Evolutionary conservation across 2,888 invertebrate genomes (phyloP).

Genomic region (Catocala nupta): DNA sequence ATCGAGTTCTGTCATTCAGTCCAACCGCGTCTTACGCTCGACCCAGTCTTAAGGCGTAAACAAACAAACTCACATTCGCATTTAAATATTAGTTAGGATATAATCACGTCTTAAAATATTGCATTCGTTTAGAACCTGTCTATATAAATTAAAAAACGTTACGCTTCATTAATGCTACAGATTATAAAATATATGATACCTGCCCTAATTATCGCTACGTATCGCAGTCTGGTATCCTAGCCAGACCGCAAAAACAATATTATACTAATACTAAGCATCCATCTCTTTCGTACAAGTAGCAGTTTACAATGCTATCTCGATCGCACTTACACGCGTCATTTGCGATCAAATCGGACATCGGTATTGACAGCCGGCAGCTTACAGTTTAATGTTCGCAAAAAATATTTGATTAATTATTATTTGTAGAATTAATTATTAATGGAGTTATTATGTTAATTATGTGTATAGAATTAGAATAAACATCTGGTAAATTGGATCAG

Average conservation of each 20-base stretch:
- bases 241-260: constrained; percentile 6
- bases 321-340: constrained; percentile 4
- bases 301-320: neutral
- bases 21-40: too few relatives aligned
- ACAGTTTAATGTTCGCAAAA: constrained; percentile 41
- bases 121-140: too few relatives aligned
- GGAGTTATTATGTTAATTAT: neutral
- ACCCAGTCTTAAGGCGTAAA: too few relatives aligned
- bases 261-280: neutral
- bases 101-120: too few relatives aligned
- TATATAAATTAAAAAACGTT: too few relatives aligned
- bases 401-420: constrained; percentile 22
- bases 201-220: constrained; percentile 4
- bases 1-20: too few relatives aligned
- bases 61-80: too few relatives aligned
- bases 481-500: neutral
- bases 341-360: constrained; percentile 6
- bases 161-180: neutral
- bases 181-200: constrained; percentile 1
- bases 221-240: neutral
- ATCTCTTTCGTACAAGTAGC: neutral
- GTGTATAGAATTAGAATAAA: constrained; percentile 16
- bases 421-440: neutral
- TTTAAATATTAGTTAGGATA: too few relatives aligned
- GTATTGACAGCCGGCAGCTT: constrained; percentile 52